phyloP scores from a whole-genome alignment of 2,797 vertebrate species.

The Lepus townsendii region DNA sequence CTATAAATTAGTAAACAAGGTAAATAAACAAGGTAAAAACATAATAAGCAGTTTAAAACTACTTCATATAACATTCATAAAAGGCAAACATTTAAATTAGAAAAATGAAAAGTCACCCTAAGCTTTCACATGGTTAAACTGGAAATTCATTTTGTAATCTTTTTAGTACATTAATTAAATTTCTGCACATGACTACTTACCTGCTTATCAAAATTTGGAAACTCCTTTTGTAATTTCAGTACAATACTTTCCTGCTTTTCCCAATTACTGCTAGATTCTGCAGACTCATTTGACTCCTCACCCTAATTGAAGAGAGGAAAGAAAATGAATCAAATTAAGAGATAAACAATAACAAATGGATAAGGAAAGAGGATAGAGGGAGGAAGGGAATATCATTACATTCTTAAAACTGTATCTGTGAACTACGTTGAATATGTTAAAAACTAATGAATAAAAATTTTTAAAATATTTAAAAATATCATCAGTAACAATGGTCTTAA shows the following conservation, averaged over 20 bases:
- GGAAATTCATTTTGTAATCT: conserved; percentile 33
- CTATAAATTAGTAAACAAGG: not conserved
- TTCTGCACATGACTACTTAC: conserved; percentile 86
- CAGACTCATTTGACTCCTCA: conserved; percentile 86
- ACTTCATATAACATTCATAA: not conserved
- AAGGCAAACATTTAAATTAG: not conserved
- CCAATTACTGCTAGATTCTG: conserved; percentile 88
- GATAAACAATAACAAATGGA: not conserved
- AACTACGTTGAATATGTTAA: no score
- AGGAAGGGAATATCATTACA: no score
- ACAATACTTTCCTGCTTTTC: conserved; percentile 94
- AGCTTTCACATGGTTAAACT: not conserved
- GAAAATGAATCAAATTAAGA: conserved; percentile 53
- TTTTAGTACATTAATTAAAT: not conserved
- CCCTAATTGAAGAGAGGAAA: conserved; percentile 74
- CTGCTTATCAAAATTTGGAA: conserved; percentile 95
- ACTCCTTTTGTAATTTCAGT: conserved; percentile 92
- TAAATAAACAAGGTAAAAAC: conserved; percentile 40
- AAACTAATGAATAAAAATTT: not conserved
- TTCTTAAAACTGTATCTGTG: no score
- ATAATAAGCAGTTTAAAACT: conserved; percentile 12
- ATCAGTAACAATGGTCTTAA: not conserved
- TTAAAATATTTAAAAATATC: conserved; percentile 12
- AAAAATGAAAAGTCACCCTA: conserved; percentile 7
- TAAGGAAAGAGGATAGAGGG: not conserved